Evolutionary conservation across 2,797 vertebrate species (phyloP), one percentile per base, ranked within the genome.

Genomic region (Manis crassicaudata): DNA sequence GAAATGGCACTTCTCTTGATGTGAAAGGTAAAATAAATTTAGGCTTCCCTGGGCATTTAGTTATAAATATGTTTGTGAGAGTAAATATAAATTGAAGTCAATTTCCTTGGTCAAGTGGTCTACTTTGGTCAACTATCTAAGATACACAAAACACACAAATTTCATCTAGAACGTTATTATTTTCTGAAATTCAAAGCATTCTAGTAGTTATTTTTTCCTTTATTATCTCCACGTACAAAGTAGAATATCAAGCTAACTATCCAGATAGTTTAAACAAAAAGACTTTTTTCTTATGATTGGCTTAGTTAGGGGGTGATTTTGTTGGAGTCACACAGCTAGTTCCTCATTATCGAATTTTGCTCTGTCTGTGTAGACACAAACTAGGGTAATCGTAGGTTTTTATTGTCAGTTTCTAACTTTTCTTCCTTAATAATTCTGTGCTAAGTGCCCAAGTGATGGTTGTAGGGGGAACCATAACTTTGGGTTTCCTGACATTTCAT

Each of bases 391-490:
- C 5, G 2, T 35, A 14, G 58, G 77, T 75, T 94, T 89, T 80
- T 84, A 56, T 25, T 83, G 89, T 91, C 75, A 72, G n/a, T 77
- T 85, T 75, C 79, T 84, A 94, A 88, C 86, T 95, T 96, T 77
- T 93, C 89, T 80, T 68, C 72, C 68, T 94, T 82, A 75, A 89
- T 92, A 83, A 87, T 81, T 94, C 83, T 65, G 62, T 90, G 79
- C 89, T 37, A 83, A 81, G 58, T 77, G 82, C 43, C 86, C 96
- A 92, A 73, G 56, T 92, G 90, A 91, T 75, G 58, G 79, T 76
- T 94, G 68, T 60, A 95, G 80, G 35, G 86, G 95, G 92, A 93
- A 70, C 83, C n/a, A 80, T 96, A 89, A 94, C 73, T 96, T 94
- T 60, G 79, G 58, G 6, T 85, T 88, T 91, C 23, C 83, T 93